Evolutionary conservation across 2,888 invertebrate species (phyloP), one percentile per base, ranked within the genome.

Genomic region (Glyphotaelius pellucidus): DNA sequence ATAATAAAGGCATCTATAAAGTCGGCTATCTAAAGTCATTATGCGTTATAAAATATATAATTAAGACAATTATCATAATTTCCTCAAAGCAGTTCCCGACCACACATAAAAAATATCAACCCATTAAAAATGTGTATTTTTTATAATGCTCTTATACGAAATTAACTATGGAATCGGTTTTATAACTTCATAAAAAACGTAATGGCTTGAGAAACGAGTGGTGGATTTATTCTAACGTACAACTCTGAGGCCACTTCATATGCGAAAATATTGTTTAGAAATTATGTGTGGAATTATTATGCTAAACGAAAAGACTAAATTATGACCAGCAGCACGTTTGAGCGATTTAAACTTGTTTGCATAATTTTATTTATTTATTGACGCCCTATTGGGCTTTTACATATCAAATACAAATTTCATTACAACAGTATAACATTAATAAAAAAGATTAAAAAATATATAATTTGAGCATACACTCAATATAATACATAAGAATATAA

Each of bases 61-160:
- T 93, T 92, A 93, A 92, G 92, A 92, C 91, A 92, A 93, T 93
- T 93, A 93, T 93, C 93, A 93, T 93, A 93, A 93, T 93, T 93
- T 90, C 80, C 90, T 90, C 90, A 92, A 91, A 92, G 91, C 91
- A 88, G 92, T 30, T 83, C 31, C 90, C 91, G 92, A 90, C 91
- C 91, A 91, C 91, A 91, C 91, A 91, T 91, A 90, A 92, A 92
- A 91, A 87, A 90, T 88, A 79, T 67, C 35, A 86, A 88, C 80
- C 90, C 87, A 90, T 92, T 92, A 90, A 88, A 91, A 91, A 88
- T 42, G 91, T 91, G 80, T 90, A 86, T 90, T 87, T 89, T 90
- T 87, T 90, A 86, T 84, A 90, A 85, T 87, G 67, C 90, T 86
- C 80, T 85, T 90, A 87, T 90, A 80, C 35, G 90, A 90, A 90